These are phyloP conservation scores for Limnephilus rhombicus DNA, from an alignment of 2,888 invertebrate genomes.

Conservation along the genomic window DNA sequence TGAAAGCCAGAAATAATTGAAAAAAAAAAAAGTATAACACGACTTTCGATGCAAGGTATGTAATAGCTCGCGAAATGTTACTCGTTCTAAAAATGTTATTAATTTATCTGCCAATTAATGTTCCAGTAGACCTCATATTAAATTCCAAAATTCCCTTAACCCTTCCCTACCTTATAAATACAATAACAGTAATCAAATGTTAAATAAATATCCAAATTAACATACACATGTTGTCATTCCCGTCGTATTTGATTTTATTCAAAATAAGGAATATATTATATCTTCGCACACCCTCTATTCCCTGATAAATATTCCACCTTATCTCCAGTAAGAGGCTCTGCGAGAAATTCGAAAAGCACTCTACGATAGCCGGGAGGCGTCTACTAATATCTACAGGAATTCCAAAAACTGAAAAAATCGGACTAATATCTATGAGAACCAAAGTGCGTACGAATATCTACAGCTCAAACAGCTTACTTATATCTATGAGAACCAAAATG, in stretches of 20 bases:
- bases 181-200: neutral
- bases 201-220: neutral
- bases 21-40: no score
- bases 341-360: neutral
- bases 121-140: neutral
- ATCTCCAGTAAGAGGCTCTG: neutral
- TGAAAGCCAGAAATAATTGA: no score
- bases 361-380: neutral
- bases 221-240: neutral
- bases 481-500: no score
- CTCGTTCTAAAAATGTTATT: no score
- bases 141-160: neutral
- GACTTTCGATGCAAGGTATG: no score
- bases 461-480: no score
- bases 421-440: no score
- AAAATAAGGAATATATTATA: slow-evolving; percentile 25
- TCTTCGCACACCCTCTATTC: neutral
- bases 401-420: no score
- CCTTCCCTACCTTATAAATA: neutral
- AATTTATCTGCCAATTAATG: no score
- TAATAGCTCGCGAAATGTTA: no score
- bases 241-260: neutral
- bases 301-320: neutral
- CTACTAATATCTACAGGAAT: no score
- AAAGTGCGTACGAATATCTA: no score